Evolutionary conservation across 1,140 invertebrate genomes (phyloP), one percentile per base, ranked within the genome.

Genomic region (Penaeus vannamei): DNA sequence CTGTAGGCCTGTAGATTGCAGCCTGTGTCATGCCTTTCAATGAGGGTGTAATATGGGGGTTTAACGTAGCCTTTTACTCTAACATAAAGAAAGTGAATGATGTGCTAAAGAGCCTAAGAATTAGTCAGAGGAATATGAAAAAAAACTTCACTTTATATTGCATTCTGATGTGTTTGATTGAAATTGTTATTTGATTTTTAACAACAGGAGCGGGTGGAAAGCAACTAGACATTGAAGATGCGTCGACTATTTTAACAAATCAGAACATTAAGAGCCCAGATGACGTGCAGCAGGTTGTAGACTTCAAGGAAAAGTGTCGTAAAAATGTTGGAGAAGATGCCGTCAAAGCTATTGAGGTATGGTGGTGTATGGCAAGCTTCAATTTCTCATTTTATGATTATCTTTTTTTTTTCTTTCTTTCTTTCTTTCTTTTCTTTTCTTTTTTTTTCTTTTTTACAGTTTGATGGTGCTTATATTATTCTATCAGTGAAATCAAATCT

Each of bases 271-370:
- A 26, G 20, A 32, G 69, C 32, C 69, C 69, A 72, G 69, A 72
- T 72, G 69, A 72, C 8, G 32, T 72, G 32, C 10, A 72, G 23
- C 69, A 72, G 69, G 20, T 72, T 72, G 69, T 17, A 72, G 69
- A 72, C 23, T 72, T 26, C 10, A 72, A 72, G 69, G 69, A 72
- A 26, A 26, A 19, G 23, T 72, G 69, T 72, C 26, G 69, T 26
- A 72, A 26, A 23, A 72, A 32, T 12, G 69, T 72, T 72, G 69
- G 69, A 72, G 69, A 72, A 72, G 26, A 72, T 26, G 69, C 69
- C 20, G 69, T 72, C 10, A 72, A 72, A 72, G 69, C 26, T 32
- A 72, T 72, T 23, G 69, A 72, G 69, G 69, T 72, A n/a, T 72
- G 69, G 26, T 26, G 2, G 10, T 66, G 69, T 23, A 7, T 4